phyloP scores from a whole-genome alignment of 1,140 invertebrate genomes.

The Anoplophora glabripennis region DNA sequence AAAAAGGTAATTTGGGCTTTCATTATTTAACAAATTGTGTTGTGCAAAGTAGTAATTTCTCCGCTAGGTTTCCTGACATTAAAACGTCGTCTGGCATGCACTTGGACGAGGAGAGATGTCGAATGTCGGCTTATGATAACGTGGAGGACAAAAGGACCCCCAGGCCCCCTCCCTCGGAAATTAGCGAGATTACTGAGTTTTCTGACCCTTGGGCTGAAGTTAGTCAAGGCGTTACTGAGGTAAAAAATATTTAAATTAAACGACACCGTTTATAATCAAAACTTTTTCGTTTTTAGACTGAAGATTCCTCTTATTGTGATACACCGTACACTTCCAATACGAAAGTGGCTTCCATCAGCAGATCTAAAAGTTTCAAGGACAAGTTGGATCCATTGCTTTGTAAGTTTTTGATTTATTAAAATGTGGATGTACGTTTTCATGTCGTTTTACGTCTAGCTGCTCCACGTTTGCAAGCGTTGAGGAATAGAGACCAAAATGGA shows the following conservation, averaged over 20 bases:
- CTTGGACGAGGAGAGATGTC: slow-evolving; percentile 39
- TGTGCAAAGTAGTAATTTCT: neutral
- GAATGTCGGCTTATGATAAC: slow-evolving; percentile 75
- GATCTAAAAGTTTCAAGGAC: slow-evolving; percentile 71
- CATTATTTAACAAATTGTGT: neutral
- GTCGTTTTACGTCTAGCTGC: slow-evolving; percentile 59
- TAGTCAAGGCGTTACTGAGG: slow-evolving; percentile 34
- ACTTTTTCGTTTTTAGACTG: slow-evolving; percentile 29
- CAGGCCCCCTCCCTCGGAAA: slow-evolving; percentile 43
- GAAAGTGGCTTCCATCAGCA: slow-evolving; percentile 50
- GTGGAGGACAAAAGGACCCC: slow-evolving; percentile 55
- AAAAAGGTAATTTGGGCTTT: slow-evolving; percentile 54
- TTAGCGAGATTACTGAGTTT: slow-evolving; percentile 45
- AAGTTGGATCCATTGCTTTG: slow-evolving; percentile 67
- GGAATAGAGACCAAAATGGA: slow-evolving; percentile 58
- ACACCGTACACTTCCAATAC: slow-evolving; percentile 28
- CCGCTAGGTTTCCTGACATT: slow-evolving; percentile 44
- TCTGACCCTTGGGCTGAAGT: slow-evolving; percentile 47
- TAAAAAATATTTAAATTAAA: slow-evolving; percentile 9
- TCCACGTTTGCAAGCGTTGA: slow-evolving; percentile 65
- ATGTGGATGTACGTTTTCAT: neutral
- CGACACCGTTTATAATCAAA: neutral
- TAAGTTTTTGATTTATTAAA: slow-evolving; percentile 51
- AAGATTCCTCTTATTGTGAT: slow-evolving; percentile 40
- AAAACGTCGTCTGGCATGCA: slow-evolving; percentile 36